A percentile compares a stretch with the other conserved stretches of the same genome.
Evolutionary conservation across 2,797 vertebrate genomes (phyloP).

Genomic region (Cyclopterus lumpus): DNA sequence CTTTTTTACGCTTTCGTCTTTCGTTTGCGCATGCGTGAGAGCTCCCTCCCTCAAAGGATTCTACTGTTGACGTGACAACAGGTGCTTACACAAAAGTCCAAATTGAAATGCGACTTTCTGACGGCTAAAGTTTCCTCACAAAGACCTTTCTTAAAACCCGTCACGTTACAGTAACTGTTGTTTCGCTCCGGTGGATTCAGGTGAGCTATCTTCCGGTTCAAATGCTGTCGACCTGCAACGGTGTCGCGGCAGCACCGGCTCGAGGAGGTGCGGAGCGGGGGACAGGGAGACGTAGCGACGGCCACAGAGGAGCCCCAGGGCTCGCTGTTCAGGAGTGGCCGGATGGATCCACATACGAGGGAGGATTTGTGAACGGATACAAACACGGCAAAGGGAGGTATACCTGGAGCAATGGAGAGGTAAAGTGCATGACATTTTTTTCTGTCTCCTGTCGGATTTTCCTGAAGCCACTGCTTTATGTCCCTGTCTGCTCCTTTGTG

Average conservation of each 20-base stretch:
- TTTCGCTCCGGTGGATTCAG: not conserved
- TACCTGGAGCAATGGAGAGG: slow-evolving; percentile 71
- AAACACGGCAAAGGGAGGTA: slow-evolving; percentile 84
- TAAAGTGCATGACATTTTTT: slow-evolving; percentile 15
- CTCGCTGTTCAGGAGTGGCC: slow-evolving; percentile 79
- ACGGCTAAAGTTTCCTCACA: not conserved
- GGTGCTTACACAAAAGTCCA: not conserved
- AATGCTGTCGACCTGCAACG: slow-evolving; percentile 39
- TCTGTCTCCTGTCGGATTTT: not conserved
- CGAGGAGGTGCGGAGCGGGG: not conserved
- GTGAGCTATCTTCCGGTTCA: not conserved
- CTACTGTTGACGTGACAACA: slow-evolving; percentile 52
- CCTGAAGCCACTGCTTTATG: accelerated
- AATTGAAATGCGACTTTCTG: slow-evolving; percentile 35
- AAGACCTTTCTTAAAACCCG: not conserved
- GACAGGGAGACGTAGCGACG: accelerated
- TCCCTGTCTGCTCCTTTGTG: slow-evolving; percentile 21
- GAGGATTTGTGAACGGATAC: slow-evolving; percentile 78
- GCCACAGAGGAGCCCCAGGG: slow-evolving; percentile 5
- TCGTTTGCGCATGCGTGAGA: slow-evolving; percentile 45
- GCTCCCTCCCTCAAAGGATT: not conserved
- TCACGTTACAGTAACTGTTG: too few relatives aligned
- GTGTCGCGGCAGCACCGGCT: not conserved
- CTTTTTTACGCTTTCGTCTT: not conserved
- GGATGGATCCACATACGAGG: slow-evolving; percentile 86